Conservation (phyloP, 2,888 invertebrate genomes). For the Andrena marginata region DNA sequence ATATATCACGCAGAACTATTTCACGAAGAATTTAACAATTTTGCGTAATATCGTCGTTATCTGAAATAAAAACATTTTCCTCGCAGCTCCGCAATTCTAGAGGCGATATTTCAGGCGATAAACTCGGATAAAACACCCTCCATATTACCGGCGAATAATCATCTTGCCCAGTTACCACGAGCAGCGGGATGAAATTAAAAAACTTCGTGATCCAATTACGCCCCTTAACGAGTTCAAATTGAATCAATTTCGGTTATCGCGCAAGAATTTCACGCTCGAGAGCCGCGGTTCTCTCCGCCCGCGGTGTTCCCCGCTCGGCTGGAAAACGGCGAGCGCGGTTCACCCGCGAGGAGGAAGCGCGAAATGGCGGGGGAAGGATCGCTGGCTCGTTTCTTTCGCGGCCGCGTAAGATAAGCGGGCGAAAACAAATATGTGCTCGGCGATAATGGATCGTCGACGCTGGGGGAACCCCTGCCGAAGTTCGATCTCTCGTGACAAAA, state of each 20-base stretch:
- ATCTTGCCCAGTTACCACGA: not conserved
- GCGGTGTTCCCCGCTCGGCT: not conserved
- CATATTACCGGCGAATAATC: constrained; percentile 12
- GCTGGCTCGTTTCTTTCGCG: constrained; percentile 6
- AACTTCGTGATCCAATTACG: constrained; percentile 21
- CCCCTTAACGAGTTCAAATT: constrained; percentile 29
- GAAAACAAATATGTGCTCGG: constrained; percentile 36
- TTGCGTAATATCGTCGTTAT: too few relatives aligned
- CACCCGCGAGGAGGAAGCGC: not conserved
- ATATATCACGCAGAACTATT: not conserved
- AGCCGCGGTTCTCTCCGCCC: not conserved
- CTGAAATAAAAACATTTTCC: too few relatives aligned
- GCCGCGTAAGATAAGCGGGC: constrained; percentile 11
- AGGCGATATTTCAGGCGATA: not conserved
- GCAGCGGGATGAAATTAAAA: constrained; percentile 12
- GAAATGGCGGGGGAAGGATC: not conserved
- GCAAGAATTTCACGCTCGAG: constrained; percentile 19
- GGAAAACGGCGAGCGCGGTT: not conserved
- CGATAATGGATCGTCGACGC: constrained; percentile 54
- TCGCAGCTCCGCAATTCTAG: not conserved
- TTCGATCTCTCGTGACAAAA: constrained; percentile 44
- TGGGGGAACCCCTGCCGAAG: constrained; percentile 1
- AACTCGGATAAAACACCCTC: not conserved
- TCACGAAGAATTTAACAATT: too few relatives aligned
- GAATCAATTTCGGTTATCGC: constrained; percentile 38